Conservation (phyloP, 2,797 vertebrate species). For the Crenuchus spilurus region DNA sequence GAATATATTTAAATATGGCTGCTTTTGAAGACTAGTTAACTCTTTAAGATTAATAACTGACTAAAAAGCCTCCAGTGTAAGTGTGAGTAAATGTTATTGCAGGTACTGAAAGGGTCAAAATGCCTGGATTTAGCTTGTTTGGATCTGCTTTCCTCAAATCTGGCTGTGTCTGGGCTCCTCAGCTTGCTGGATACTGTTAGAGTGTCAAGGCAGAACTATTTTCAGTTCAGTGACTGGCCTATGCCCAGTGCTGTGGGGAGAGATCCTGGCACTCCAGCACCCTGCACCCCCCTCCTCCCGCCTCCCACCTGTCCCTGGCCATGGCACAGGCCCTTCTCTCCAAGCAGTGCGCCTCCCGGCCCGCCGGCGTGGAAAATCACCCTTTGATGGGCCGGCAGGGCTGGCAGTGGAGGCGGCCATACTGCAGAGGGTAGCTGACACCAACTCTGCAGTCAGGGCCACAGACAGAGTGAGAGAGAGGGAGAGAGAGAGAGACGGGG, state of each 20-base stretch:
- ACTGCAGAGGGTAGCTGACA: conserved; percentile 58
- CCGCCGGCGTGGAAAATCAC: conserved; percentile 78
- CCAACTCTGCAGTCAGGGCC: conserved; percentile 43
- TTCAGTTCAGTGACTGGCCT: conserved; percentile 76
- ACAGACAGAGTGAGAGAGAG: conserved; percentile 46
- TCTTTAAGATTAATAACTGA: neutral
- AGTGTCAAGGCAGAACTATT: conserved; percentile 70
- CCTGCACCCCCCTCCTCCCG: conserved; percentile 47
- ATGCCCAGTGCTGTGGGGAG: conserved; percentile 64
- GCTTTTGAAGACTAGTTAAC: no score
- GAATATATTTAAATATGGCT: no score
- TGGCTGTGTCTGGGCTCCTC: conserved; percentile 32
- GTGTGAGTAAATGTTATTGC: neutral
- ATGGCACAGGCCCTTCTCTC: conserved; percentile 56
- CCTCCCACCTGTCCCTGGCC: conserved; percentile 60
- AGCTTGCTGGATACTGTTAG: conserved; percentile 40
- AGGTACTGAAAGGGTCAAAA: conserved; percentile 17
- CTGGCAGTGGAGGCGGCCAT: conserved; percentile 61
- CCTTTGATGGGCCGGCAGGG: conserved; percentile 80
- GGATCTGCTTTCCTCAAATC: conserved; percentile 47
- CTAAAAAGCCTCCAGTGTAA: neutral
- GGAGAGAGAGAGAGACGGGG: conserved; percentile 1
- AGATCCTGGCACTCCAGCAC: conserved; percentile 69
- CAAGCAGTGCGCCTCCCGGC: conserved; percentile 70
- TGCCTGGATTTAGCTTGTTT: conserved; percentile 2